Evolutionary conservation across 2,113 vertebrate genomes (phyloP).

Genomic region (Oncorhynchus mykiss): DNA sequence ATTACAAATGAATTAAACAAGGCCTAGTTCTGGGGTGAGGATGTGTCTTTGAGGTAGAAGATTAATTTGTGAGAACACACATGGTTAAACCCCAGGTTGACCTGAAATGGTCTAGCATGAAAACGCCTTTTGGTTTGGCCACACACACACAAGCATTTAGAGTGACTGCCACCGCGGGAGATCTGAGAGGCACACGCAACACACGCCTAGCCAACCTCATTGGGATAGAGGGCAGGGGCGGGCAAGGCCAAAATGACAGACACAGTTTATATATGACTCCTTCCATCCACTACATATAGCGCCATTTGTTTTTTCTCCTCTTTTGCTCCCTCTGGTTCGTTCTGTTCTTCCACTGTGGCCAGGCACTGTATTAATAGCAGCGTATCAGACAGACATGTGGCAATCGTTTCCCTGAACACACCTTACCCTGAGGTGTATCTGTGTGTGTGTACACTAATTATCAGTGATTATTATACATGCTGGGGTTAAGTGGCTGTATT

Average conservation of each 20-base stretch:
- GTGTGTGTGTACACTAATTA: slow-evolving; percentile 14
- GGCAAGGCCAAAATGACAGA: too few relatives aligned
- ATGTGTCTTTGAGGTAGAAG: too few relatives aligned
- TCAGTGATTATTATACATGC: neutral
- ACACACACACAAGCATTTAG: neutral
- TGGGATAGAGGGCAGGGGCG: too few relatives aligned
- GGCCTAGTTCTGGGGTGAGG: too few relatives aligned
- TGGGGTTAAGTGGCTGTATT: slow-evolving; percentile 6
- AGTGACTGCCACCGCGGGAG: slow-evolving; percentile 58
- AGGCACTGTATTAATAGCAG: slow-evolving; percentile 23
- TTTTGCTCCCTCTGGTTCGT: neutral
- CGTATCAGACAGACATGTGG: slow-evolving; percentile 33
- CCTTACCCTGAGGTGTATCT: slow-evolving; percentile 10
- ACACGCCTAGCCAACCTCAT: slow-evolving; percentile 50
- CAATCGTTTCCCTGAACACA: slow-evolving; percentile 9
- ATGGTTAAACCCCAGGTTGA: neutral
- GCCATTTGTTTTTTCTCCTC: neutral
- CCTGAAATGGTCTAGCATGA: neutral
- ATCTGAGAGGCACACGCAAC: slow-evolving; percentile 67
- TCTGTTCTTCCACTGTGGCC: neutral
- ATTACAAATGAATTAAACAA: too few relatives aligned
- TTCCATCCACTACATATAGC: neutral
- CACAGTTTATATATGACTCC: too few relatives aligned
- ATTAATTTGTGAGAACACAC: too few relatives aligned
- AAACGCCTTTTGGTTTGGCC: neutral